A percentile compares a stretch with the other conserved stretches of the same genome.
Conservation (phyloP, 2,888 invertebrate species). For the Drosophila neotestacea region DNA sequence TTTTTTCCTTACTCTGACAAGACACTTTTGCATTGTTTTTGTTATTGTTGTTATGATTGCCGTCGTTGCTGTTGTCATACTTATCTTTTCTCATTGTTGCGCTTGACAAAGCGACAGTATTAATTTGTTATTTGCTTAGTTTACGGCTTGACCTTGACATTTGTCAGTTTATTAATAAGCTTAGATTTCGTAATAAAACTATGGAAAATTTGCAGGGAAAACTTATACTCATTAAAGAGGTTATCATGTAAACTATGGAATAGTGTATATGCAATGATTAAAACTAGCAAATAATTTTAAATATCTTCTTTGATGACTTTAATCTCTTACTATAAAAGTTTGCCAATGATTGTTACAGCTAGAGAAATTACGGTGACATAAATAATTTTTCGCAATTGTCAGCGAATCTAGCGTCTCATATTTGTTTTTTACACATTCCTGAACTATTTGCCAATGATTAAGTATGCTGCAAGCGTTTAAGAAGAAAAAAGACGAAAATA, state of each 20-base stretch:
- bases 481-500: slow-evolving; percentile 39
- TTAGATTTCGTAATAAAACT: slow-evolving; percentile 4
- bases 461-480: slow-evolving; percentile 58
- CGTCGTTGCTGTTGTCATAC: slow-evolving; percentile 19
- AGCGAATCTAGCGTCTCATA: slow-evolving; percentile 10
- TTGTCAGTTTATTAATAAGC: slow-evolving; percentile 24
- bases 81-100: slow-evolving; percentile 55
- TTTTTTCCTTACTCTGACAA: background rate
- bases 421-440: slow-evolving; percentile 39
- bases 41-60: slow-evolving; percentile 3
- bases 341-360: background rate
- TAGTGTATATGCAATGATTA: too few relatives aligned
- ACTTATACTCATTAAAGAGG: too few relatives aligned
- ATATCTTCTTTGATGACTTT: too few relatives aligned
- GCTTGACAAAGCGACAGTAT: slow-evolving; percentile 61
- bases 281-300: too few relatives aligned
- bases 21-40: slow-evolving; percentile 20
- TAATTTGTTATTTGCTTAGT: slow-evolving; percentile 30
- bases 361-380: background rate
- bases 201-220: slow-evolving; percentile 7
- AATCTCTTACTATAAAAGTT: too few relatives aligned
- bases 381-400: background rate
- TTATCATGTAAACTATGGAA: too few relatives aligned
- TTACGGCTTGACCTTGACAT: slow-evolving; percentile 64
- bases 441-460: slow-evolving; percentile 25